These are phyloP conservation scores for Falco columbarius DNA, from an alignment of 2,797 vertebrate species.

Conservation along the genomic window DNA sequence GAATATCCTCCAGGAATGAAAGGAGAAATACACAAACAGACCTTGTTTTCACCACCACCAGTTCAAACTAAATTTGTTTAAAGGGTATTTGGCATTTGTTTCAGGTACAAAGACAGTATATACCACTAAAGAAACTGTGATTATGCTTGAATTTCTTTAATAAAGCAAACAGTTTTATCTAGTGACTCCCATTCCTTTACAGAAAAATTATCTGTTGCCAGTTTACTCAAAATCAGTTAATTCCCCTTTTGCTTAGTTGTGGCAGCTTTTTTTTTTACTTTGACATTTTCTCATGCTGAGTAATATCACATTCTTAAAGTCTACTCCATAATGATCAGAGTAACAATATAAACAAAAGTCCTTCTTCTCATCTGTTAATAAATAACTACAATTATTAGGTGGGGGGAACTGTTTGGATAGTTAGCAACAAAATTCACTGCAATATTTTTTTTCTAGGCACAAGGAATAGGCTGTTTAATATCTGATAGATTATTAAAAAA, in stretches of 20 bases:
- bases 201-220: neutral
- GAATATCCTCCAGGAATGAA: constrained; percentile 54
- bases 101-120: neutral
- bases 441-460: neutral
- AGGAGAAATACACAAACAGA: constrained; percentile 21
- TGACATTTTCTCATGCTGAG: constrained; percentile 1
- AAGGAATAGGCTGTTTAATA: neutral
- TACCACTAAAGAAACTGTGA: neutral
- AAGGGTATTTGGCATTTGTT: neutral
- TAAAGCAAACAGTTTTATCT: neutral
- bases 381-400: neutral
- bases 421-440: neutral
- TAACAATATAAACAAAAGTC: constrained; percentile 31
- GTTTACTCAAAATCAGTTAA: neutral
- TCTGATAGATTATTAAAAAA: neutral
- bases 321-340: neutral
- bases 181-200: neutral
- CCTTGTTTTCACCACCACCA: constrained; percentile 4
- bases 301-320: neutral
- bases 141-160: neutral
- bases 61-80: constrained; percentile 5
- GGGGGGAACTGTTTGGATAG: neutral
- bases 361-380: constrained; percentile 7
- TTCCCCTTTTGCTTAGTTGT: neutral
- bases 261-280: neutral